A percentile compares a stretch with the other conserved stretches of the same genome.
These are phyloP conservation scores for Chelidonichthys spinosus DNA, from an alignment of 2,797 vertebrate genomes.

Conservation along the genomic window DNA sequence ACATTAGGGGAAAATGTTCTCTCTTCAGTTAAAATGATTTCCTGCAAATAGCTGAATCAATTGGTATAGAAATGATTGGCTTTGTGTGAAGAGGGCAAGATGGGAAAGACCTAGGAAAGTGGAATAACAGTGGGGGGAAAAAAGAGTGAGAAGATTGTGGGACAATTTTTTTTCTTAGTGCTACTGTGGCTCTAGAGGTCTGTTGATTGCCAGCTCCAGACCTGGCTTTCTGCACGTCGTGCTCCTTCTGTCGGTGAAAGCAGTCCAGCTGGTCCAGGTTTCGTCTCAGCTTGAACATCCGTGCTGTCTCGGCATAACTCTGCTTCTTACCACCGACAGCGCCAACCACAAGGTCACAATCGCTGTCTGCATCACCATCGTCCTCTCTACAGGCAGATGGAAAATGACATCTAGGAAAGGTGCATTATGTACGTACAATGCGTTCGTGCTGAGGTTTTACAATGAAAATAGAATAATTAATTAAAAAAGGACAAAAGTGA, in stretches of 20 bases:
- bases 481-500: not conserved
- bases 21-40: slow-evolving; percentile 62
- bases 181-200: slow-evolving; percentile 39
- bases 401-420: slow-evolving; percentile 34
- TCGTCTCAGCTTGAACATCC: slow-evolving; percentile 79
- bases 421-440: slow-evolving; percentile 5
- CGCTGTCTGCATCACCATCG: slow-evolving; percentile 18
- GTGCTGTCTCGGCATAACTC: slow-evolving; percentile 67
- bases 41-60: slow-evolving; percentile 68
- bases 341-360: slow-evolving; percentile 1
- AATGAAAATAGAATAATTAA: not conserved
- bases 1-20: slow-evolving; percentile 71
- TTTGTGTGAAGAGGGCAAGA: slow-evolving; percentile 25
- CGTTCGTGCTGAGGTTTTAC: not conserved
- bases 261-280: slow-evolving; percentile 81
- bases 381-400: slow-evolving; percentile 72
- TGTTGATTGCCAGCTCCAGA: slow-evolving; percentile 71
- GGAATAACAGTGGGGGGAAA: slow-evolving; percentile 6
- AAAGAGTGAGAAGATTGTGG: not conserved
- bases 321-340: slow-evolving; percentile 27
- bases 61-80: slow-evolving; percentile 60
- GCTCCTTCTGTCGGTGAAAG: slow-evolving; percentile 81
- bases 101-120: slow-evolving; percentile 9
- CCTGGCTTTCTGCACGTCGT: slow-evolving; percentile 83
- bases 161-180: not conserved